Evolutionary conservation across 2,797 vertebrate species (phyloP), one percentile per base, ranked within the genome.

Genomic region (Muraenolepis orangiensis): DNA sequence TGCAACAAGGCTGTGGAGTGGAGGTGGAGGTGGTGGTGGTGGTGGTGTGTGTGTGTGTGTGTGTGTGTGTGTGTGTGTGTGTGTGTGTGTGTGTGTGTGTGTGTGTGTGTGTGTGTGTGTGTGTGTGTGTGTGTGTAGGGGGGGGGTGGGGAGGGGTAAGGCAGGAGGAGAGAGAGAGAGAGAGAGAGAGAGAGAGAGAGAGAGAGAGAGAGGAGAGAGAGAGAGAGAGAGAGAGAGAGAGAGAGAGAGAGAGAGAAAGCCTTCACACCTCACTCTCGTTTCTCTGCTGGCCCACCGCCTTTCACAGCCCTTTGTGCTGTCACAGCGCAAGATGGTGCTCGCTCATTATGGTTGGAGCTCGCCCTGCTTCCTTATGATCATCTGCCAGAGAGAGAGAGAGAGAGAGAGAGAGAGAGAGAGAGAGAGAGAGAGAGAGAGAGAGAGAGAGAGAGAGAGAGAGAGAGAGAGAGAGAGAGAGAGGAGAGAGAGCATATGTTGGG

Each of bases 261-360:
- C 87, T 75, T 67, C 82, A 80, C 86, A 81, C 78, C 75, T 83
- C 20, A 34, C 82, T 83, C 79, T 82, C 81, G 64, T 77, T 81
- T 80, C 70, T 82, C 84, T 66, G 73, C 77, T 81, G n/a, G n/a
- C 80, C 73, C 72, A 30, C 70, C 82, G 80, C 83, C 79, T 86
- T 87, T 90, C 88, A 88, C 86, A 79, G 78, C 78, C 88, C 80
- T 90, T 90, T 91, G 89, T 87, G 85, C 57, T 29, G 77, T 73
- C n/a, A 42, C 42, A 73, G 81, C 74, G 4, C 79, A 70, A 79
- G 79, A 78, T 78, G 34, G 79, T 70, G 76, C 26, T 75, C 79
- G 75, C 71, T 74, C 85, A 87, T 86, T 86, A 86, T n/a, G n/a
- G n/a, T 85, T 67, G 72, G 71, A 76, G 75, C 81, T 72, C 31